These are phyloP conservation scores for Symphodus melops DNA, from an alignment of 2,113 vertebrate species.

Conservation along the genomic window DNA sequence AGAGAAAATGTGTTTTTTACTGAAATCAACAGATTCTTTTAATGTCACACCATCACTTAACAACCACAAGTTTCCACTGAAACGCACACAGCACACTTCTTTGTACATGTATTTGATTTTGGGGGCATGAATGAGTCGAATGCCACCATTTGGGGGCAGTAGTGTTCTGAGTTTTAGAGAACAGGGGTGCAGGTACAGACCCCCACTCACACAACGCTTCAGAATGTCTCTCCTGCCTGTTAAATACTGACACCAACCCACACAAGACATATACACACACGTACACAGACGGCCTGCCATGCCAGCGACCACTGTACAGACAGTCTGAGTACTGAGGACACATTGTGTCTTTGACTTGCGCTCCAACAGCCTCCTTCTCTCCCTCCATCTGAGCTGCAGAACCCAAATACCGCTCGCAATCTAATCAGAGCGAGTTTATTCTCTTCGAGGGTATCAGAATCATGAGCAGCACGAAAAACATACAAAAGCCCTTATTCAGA, in stretches of 20 bases:
- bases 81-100: constrained; percentile 31
- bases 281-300: constrained; percentile 49
- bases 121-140: constrained; percentile 18
- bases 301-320: constrained; percentile 49
- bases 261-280: constrained; percentile 46
- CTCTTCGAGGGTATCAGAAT: constrained; percentile 51
- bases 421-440: constrained; percentile 60
- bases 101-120: constrained; percentile 27
- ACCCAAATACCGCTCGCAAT: constrained; percentile 58
- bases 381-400: constrained; percentile 51
- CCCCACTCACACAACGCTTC: constrained; percentile 62
- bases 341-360: constrained; percentile 63
- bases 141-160: constrained; percentile 77
- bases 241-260: constrained; percentile 73
- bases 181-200: constrained; percentile 49
- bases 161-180: constrained; percentile 57
- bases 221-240: constrained; percentile 75
- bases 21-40: constrained; percentile 35
- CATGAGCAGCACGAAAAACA: constrained; percentile 43
- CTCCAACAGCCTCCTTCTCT: constrained; percentile 50
- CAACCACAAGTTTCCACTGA: constrained; percentile 20
- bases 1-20: constrained; percentile 19
- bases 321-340: constrained; percentile 70
- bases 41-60: constrained; percentile 32
- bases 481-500: constrained; percentile 56